Evolutionary conservation across 2,888 invertebrate species (phyloP).

Genomic region (Patella depressa): DNA sequence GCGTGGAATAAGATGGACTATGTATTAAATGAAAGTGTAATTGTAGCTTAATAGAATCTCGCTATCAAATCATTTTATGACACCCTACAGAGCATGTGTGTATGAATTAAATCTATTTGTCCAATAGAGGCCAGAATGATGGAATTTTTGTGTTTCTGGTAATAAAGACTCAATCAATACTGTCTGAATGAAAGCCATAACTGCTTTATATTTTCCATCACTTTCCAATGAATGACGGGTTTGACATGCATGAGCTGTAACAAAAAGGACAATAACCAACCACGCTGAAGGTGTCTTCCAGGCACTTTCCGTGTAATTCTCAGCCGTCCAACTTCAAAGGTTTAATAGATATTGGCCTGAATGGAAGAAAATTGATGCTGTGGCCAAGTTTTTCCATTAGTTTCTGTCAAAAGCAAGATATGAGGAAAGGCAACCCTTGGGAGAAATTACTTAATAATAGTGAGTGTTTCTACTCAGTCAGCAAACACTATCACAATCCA

Average conservation of each 20-base stretch:
- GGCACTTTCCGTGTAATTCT: neutral
- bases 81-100: neutral
- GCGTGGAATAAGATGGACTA: neutral
- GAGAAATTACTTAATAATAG: conserved; percentile 13
- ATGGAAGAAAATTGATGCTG: conserved; percentile 1
- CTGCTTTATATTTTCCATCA: neutral
- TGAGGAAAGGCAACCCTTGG: conserved; percentile 5
- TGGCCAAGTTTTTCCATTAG: conserved; percentile 2
- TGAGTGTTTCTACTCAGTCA: conserved; percentile 7
- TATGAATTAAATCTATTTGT: conserved; percentile 8
- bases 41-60: conserved; percentile 9
- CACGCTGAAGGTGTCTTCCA: neutral
- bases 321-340: neutral
- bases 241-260: neutral
- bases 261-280: neutral
- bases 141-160: conserved; percentile 7
- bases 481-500: neutral
- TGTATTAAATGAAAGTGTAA: neutral
- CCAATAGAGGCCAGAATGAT: neutral
- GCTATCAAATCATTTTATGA: conserved; percentile 4
- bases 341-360: conserved; percentile 2
- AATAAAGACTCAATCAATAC: conserved; percentile 7
- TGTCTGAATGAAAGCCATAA: conserved; percentile 5
- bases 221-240: conserved; percentile 7
- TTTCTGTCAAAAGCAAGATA: conserved; percentile 13